phyloP scores from a whole-genome alignment of 2,888 invertebrate species.

The Melikaiella ostensackeni region DNA sequence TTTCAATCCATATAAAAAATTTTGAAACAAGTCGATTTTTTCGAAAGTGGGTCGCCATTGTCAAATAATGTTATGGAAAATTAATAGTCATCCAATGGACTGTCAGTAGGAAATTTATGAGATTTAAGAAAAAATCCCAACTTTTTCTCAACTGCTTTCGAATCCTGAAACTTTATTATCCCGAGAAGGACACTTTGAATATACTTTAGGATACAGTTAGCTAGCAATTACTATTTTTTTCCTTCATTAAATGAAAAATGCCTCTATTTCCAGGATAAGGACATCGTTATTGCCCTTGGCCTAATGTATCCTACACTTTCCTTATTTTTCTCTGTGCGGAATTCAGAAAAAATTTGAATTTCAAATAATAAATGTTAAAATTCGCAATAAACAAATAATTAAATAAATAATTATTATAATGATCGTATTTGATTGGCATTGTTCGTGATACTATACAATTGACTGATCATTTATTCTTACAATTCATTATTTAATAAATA shows the following conservation, averaged over 20 bases:
- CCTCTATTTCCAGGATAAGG: not conserved
- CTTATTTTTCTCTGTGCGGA: not conserved
- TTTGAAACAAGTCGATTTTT: too few relatives aligned
- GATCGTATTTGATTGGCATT: too few relatives aligned
- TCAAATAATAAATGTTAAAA: not conserved
- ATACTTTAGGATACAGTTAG: not conserved
- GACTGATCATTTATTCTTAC: too few relatives aligned
- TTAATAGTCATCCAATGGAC: too few relatives aligned
- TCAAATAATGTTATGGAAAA: too few relatives aligned
- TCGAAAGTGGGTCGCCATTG: too few relatives aligned
- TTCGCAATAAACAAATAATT: not conserved
- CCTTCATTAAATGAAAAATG: conserved; percentile 4
- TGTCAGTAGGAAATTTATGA: too few relatives aligned
- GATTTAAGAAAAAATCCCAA: too few relatives aligned
- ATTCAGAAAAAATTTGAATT: not conserved
- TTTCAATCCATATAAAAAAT: too few relatives aligned
- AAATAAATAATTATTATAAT: too few relatives aligned
- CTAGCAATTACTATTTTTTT: conserved; percentile 10
- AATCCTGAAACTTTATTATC: not conserved
- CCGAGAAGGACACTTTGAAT: not conserved
- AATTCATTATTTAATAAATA: too few relatives aligned
- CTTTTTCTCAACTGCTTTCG: not conserved
- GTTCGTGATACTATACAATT: too few relatives aligned
- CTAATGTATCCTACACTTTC: not conserved
- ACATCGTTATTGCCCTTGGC: conserved; percentile 10